phyloP scores from a whole-genome alignment of 2,888 invertebrate species.

The Autographa pulchrina region DNA sequence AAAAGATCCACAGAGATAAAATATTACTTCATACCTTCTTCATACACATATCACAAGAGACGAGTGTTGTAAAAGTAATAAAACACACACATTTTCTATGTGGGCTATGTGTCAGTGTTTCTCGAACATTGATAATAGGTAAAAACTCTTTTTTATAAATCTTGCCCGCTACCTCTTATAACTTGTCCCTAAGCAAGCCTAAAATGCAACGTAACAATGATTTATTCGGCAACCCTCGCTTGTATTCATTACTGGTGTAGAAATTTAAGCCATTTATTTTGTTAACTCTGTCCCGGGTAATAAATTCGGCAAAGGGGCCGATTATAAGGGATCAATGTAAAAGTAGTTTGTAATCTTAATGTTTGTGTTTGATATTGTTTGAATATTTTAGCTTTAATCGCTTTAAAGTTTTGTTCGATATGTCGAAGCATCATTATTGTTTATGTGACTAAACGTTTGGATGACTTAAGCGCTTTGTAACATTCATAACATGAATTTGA shows the following conservation, averaged over 20 bases:
- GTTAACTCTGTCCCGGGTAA: conserved; percentile 86
- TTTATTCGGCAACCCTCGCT: conserved; percentile 85
- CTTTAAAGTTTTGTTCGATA: background rate
- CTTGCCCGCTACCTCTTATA: background rate
- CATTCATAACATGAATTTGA: too few species aligned
- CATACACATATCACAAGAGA: too few species aligned
- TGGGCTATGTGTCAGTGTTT: too few species aligned
- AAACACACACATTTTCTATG: too few species aligned
- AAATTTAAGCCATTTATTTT: conserved; percentile 90
- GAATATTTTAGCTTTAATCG: conserved; percentile 22
- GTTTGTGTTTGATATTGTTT: conserved; percentile 60
- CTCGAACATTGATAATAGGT: too few species aligned
- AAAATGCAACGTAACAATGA: conserved; percentile 87
- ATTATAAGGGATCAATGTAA: conserved; percentile 71
- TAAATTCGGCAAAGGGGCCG: conserved; percentile 80
- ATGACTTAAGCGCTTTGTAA: too few species aligned
- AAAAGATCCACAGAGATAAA: too few species aligned
- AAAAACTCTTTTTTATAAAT: too few species aligned
- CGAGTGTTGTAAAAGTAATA: too few species aligned
- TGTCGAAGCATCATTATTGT: too few species aligned
- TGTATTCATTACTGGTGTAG: conserved; percentile 89
- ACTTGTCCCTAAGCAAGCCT: conserved; percentile 62
- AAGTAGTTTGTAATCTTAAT: conserved; percentile 79
- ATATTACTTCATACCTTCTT: too few species aligned
- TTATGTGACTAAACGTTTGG: too few species aligned